Evolutionary conservation across 2,113 vertebrate species (phyloP).

Genomic region (Entosphenus tridentatus): DNA sequence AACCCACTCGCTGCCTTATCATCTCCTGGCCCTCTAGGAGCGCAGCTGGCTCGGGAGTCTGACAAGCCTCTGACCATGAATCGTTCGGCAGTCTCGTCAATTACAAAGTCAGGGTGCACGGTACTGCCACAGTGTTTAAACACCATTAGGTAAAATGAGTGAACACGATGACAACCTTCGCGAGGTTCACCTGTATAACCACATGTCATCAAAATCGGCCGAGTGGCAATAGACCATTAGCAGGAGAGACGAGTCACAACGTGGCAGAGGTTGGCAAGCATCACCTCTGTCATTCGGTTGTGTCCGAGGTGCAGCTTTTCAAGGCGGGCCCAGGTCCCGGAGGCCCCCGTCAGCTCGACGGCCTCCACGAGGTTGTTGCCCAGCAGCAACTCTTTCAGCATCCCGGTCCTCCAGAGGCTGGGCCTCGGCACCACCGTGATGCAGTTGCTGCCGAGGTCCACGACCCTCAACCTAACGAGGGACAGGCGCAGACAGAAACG

Average conservation of each 20-base stretch:
- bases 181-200: too few relatives aligned
- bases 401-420: constrained; percentile 40
- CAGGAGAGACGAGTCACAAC: background rate
- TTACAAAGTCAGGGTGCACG: too few relatives aligned
- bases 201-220: background rate
- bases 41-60: too few relatives aligned
- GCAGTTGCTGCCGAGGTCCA: constrained; percentile 60
- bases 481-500: too few relatives aligned
- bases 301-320: constrained; percentile 66
- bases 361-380: constrained; percentile 44
- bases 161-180: too few relatives aligned
- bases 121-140: too few relatives aligned
- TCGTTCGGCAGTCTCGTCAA: too few relatives aligned
- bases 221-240: background rate
- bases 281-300: constrained; percentile 68
- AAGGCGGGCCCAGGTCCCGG: constrained; percentile 44
- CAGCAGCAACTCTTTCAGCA: constrained; percentile 63
- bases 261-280: background rate
- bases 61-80: too few relatives aligned
- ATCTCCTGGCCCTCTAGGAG: too few relatives aligned
- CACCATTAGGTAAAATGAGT: too few relatives aligned
- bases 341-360: constrained; percentile 48
- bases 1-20: too few relatives aligned
- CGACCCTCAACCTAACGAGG: constrained; percentile 37
- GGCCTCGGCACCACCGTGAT: constrained; percentile 44